Evolutionary conservation across 2,797 vertebrate species (phyloP).

Genomic region (Sphenodon punctatus): DNA sequence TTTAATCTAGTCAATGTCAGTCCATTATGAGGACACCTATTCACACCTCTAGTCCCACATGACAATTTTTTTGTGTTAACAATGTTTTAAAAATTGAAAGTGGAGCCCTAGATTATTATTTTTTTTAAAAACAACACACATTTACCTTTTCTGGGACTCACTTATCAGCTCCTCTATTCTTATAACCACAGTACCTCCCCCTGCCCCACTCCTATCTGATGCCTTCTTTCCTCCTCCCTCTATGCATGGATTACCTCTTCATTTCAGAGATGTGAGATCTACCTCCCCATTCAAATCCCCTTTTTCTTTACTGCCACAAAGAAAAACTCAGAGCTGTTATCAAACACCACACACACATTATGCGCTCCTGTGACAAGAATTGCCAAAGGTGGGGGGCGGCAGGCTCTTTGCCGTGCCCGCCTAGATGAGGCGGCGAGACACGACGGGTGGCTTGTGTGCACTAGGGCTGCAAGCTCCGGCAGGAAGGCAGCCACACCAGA

Average conservation of each 20-base stretch:
- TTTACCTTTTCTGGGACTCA: background rate
- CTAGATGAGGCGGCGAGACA: too few relatives aligned
- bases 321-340: background rate
- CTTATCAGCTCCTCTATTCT: background rate
- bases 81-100: too few relatives aligned
- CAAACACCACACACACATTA: too few relatives aligned
- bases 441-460: too few relatives aligned
- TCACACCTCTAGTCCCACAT: background rate
- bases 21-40: background rate
- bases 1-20: background rate
- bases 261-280: background rate
- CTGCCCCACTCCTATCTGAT: background rate
- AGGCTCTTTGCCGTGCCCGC: too few relatives aligned
- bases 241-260: background rate
- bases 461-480: too few relatives aligned
- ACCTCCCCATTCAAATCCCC: background rate
- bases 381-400: too few relatives aligned
- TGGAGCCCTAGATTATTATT: too few relatives aligned
- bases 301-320: background rate
- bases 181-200: background rate
- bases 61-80: background rate
- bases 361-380: background rate
- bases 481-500: too few relatives aligned
- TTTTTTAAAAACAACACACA: background rate
- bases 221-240: background rate